These are phyloP conservation scores for Blastobasis adustella DNA, from an alignment of 2,888 invertebrate species.

Conservation along the genomic window DNA sequence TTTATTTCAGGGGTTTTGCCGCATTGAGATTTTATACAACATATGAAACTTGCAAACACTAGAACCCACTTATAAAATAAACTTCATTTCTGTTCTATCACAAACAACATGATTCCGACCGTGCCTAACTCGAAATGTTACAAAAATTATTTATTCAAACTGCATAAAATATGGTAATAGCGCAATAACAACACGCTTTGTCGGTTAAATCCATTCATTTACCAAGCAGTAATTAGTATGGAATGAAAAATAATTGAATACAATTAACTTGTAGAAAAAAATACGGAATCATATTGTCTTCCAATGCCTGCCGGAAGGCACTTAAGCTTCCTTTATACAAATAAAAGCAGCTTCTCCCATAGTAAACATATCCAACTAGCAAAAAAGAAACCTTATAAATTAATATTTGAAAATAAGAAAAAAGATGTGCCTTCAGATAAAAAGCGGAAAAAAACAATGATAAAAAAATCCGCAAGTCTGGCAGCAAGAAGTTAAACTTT, in stretches of 20 bases:
- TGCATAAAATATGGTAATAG: not conserved
- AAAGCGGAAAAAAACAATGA: too few species aligned
- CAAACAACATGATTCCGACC: too few species aligned
- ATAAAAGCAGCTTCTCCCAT: too few species aligned
- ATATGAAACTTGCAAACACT: too few species aligned
- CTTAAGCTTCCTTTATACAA: constrained; percentile 1
- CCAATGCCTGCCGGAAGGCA: constrained; percentile 3
- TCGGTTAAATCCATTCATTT: constrained; percentile 1
- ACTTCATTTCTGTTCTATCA: too few species aligned
- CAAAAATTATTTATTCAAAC: too few species aligned
- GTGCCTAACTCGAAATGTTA: too few species aligned
- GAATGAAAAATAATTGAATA: constrained; percentile 6
- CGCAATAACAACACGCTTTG: not conserved
- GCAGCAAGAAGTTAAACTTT: too few species aligned
- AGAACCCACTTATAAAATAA: too few species aligned
- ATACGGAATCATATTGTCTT: constrained; percentile 8
- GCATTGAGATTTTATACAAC: too few species aligned
- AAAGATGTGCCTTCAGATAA: not conserved
- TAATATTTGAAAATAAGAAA: not conserved
- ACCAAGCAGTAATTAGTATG: constrained; percentile 5
- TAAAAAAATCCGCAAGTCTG: too few species aligned
- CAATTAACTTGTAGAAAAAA: constrained; percentile 1
- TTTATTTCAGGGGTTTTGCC: too few species aligned
- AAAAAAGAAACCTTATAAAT: not conserved
- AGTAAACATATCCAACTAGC: not conserved